These are phyloP conservation scores for Ctena decussata DNA, from an alignment of 2,888 invertebrate species.

Conservation along the genomic window DNA sequence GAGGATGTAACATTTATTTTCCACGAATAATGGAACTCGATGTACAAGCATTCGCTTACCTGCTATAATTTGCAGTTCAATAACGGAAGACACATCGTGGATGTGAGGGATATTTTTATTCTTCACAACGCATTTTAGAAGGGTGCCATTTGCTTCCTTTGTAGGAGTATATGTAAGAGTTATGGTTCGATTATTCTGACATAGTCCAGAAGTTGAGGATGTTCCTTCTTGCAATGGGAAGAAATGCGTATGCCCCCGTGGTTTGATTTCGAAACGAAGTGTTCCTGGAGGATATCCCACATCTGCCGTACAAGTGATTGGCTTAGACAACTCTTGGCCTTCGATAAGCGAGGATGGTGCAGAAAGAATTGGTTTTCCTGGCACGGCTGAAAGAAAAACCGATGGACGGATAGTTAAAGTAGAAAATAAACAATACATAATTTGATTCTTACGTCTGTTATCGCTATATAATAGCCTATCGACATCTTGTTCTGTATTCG, in stretches of 20 bases:
- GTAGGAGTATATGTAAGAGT: conserved; percentile 54
- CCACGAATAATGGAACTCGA: too few relatives aligned
- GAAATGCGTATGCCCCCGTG: conserved; percentile 18
- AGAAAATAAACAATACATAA: too few relatives aligned
- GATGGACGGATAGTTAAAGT: too few relatives aligned
- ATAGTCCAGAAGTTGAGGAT: conserved; percentile 32
- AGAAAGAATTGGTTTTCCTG: conserved; percentile 43
- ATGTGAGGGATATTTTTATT: conserved; percentile 19
- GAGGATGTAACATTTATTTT: too few relatives aligned
- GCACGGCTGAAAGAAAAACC: too few relatives aligned
- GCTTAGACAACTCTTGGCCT: conserved; percentile 33
- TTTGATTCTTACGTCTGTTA: too few relatives aligned
- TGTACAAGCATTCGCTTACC: too few relatives aligned
- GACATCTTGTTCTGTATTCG: too few relatives aligned
- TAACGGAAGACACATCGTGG: conserved; percentile 15
- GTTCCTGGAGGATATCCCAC: conserved; percentile 63
- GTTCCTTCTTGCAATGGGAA: background rate
- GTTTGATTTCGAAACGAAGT: conserved; percentile 51
- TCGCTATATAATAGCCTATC: too few relatives aligned
- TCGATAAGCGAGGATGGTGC: conserved; percentile 57
- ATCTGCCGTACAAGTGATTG: conserved; percentile 59
- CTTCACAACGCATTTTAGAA: conserved; percentile 50
- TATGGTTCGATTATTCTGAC: conserved; percentile 36
- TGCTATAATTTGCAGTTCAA: conserved; percentile 45
- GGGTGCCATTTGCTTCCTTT: conserved; percentile 49